These are phyloP conservation scores for Sminthurides bifidus DNA, from an alignment of 1,140 invertebrate species.

Conservation along the genomic window DNA sequence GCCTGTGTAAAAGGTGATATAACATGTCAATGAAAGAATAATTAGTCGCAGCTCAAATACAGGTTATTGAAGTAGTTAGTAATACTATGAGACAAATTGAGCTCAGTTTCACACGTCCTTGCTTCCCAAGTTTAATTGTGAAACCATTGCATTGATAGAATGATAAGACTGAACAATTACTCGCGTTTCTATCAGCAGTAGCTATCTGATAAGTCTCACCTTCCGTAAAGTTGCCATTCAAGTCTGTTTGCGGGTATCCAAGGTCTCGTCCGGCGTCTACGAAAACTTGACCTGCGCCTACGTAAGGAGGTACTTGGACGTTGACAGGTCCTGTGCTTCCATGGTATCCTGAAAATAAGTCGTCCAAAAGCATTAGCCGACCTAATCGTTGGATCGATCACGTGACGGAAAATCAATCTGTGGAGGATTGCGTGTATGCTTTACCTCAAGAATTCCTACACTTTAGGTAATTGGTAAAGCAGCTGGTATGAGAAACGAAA, in stretches of 20 bases:
- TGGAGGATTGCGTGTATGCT: background rate
- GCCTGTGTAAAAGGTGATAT: slow-evolving; percentile 7
- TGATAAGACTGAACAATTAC: too few species aligned
- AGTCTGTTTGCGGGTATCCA: slow-evolving; percentile 73
- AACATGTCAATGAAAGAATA: too few species aligned
- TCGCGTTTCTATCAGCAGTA: too few species aligned
- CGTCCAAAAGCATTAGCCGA: background rate
- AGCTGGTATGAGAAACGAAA: background rate
- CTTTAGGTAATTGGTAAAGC: background rate
- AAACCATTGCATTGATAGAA: too few species aligned
- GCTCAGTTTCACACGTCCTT: too few species aligned
- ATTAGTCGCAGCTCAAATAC: too few species aligned
- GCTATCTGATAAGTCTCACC: background rate
- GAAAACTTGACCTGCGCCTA: slow-evolving; percentile 13
- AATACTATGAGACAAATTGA: too few species aligned
- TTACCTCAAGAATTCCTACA: background rate
- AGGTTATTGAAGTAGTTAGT: too few species aligned
- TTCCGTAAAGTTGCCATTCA: slow-evolving; percentile 49
- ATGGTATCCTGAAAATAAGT: slow-evolving; percentile 1
- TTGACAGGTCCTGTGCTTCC: slow-evolving; percentile 9
- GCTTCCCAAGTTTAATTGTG: too few species aligned
- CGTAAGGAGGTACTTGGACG: slow-evolving; percentile 10
- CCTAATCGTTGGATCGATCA: background rate
- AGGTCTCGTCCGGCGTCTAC: slow-evolving; percentile 75
- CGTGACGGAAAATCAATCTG: background rate